Evolutionary conservation across 2,797 vertebrate genomes (phyloP), one percentile per base, ranked within the genome.

Genomic region (Hypotaenidia okinawae): DNA sequence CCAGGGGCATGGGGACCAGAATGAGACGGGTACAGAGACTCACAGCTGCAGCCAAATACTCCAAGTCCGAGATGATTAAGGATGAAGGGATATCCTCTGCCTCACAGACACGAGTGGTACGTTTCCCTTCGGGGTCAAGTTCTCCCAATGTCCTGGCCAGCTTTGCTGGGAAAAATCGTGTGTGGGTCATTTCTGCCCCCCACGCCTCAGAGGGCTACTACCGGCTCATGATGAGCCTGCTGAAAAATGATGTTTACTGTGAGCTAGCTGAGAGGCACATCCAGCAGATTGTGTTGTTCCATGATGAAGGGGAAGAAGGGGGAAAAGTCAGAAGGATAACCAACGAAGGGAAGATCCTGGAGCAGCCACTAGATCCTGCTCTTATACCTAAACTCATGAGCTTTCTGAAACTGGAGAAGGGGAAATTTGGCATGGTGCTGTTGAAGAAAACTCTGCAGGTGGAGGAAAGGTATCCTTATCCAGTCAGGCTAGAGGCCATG

Each of bases 341-440:
- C 67, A 96, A 96, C 0, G 98, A 99, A 97, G 99, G 99, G 72
- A 99, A 98, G 94, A 98, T 99, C 75, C 95, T 99, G 96, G 99
- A 99, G 97, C 99, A 99, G 97, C 97, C 98, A 4, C 97, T 99
- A 94, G 99, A 99, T 94, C 98, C 98, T 3, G 93, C 97, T 6
- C 98, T 99, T 64, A 98, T 99, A 89, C 99, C 99, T 25, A 98
- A 99, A 94, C 98, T 99, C 79, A 99, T 99, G 98, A 99, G 97
- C 96, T 98, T 99, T 95, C 97, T 99, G 89, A 99, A 99, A 91
- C 95, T 99, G 92, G 99, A 99, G 97, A 99, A 99, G 96, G 99
- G 99, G 87, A 99, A 99, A 96, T 99, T 99, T 74, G 98, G 99
- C 59, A 99, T 99, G 99, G 99, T 99, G 95, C 98, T 99, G 45